Base-by-base conservation (phyloP, 2,113 vertebrate species). In the Aphelocoma coerulescens region DNA sequence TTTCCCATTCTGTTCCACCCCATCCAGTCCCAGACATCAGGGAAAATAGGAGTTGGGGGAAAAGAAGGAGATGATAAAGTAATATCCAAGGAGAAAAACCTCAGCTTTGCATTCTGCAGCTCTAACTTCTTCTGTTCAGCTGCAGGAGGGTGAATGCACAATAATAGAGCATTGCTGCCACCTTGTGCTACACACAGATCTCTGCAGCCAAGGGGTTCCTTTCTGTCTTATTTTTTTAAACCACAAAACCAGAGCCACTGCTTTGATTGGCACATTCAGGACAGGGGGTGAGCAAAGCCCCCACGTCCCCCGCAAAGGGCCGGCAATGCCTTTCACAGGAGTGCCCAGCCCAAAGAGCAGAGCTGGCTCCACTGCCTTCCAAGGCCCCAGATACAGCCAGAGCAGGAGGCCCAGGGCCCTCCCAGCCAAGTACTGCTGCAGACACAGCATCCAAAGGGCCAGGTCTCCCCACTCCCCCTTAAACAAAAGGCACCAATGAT, bases 301-400 rank as follows among this genome's bases (percentile, higher is more conserved):
- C 7, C 0, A 0, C 23, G 22, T 28, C 7, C 11, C 3, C 22
- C 1, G 0, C 16, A 23, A 16, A 61, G 32, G 18, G 21, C 9
- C 8, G 7, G 57, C 6, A 2, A 2, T 22, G 58, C 43, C 35
- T 68, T 52, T 59, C 27, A 52, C n/a, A 2, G 1, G 18, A 66
- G 21, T 8, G 33, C 15, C 33, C 9, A 1, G 9, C 35, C 28
- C 35, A 16, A 22, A 21, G 9, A 10, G 3, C 2, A 0, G 2
- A 33, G 43, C 28, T 12, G 22, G 18, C 44, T 48, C 48, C 12
- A 4, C 26, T 23, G 11, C 17, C 75, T n/a, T 16, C 46, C 59
- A 27, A 4, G 10, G 43, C 3, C 35, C 3, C 16, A 30, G 37
- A 6, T 7, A 10, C 3, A 2, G 33, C 13, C 44, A 28, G n/a